Percentiles rank a stretch among this genome's conserved stretches.
Conservation (phyloP, 2,888 invertebrate genomes). For the Agrochola litura region DNA sequence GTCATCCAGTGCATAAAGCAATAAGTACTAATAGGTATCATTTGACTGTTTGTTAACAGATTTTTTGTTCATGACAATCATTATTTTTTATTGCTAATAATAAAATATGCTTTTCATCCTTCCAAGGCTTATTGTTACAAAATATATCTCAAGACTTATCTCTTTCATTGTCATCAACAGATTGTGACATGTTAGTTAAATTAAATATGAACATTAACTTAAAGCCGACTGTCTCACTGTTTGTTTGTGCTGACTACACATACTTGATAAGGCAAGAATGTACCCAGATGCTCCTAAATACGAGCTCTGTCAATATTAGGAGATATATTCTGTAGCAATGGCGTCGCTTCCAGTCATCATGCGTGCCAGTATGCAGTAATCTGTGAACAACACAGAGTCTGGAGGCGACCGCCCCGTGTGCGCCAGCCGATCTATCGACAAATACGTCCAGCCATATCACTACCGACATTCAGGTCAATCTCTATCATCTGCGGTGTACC, state of each 20-base stretch:
- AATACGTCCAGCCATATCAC: neutral
- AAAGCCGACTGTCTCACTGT: slow-evolving; percentile 14
- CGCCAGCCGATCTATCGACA: slow-evolving; percentile 11
- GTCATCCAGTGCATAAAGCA: neutral
- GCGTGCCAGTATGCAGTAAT: neutral
- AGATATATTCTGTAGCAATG: slow-evolving; percentile 58
- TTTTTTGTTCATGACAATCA: slow-evolving; percentile 15
- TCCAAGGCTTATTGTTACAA: slow-evolving; percentile 43
- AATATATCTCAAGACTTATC: slow-evolving; percentile 50
- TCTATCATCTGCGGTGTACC: neutral
- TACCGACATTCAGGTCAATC: neutral
- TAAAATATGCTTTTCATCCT: slow-evolving; percentile 48
- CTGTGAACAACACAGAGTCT: slow-evolving; percentile 7
- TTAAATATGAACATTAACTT: slow-evolving; percentile 20
- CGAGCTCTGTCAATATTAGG: slow-evolving; percentile 30
- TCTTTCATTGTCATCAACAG: neutral
- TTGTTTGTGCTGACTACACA: slow-evolving; percentile 21
- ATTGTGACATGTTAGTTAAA: slow-evolving; percentile 17
- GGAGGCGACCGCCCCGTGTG: slow-evolving; percentile 16
- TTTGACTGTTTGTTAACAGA: slow-evolving; percentile 12
- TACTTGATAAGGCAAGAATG: slow-evolving; percentile 43
- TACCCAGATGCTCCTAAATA: slow-evolving; percentile 12
- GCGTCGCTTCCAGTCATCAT: slow-evolving; percentile 18
- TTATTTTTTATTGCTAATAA: slow-evolving; percentile 20
- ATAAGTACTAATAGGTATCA: neutral